A percentile compares a stretch with the other conserved stretches of the same genome.
Conservation (phyloP, 2,113 vertebrate genomes). For the Plectropomus leopardus region DNA sequence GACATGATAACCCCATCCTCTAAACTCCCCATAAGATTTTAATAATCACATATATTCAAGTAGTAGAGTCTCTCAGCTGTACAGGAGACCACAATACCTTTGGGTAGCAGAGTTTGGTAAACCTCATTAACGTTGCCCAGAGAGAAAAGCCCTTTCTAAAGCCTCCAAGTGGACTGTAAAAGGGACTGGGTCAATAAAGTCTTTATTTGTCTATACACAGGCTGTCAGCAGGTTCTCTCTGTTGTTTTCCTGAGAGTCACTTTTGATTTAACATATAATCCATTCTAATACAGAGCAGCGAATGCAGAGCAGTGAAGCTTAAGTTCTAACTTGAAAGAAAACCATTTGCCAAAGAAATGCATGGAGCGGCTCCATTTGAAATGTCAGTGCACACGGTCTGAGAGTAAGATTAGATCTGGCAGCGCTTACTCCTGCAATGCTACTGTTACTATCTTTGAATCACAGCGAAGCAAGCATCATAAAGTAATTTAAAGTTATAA, state of each 20-base stretch:
- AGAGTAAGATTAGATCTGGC: conserved; percentile 13
- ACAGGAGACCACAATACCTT: conserved; percentile 22
- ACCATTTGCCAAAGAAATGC: conserved; percentile 20
- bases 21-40: conserved; percentile 20
- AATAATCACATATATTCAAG: conserved; percentile 27
- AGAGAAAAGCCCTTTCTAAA: conserved; percentile 40
- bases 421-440: not conserved
- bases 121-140: conserved; percentile 49
- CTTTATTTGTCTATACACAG: conserved; percentile 51
- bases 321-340: conserved; percentile 22
- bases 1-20: conserved; percentile 15
- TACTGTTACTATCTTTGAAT: conserved; percentile 2
- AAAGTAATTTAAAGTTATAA: not conserved
- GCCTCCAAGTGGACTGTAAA: conserved; percentile 33
- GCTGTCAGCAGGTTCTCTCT: conserved; percentile 58
- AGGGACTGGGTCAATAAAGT: conserved; percentile 45
- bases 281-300: conserved; percentile 42
- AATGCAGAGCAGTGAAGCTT: conserved; percentile 36
- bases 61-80: conserved; percentile 26
- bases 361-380: conserved; percentile 18
- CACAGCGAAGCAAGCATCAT: not conserved
- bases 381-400: conserved; percentile 6
- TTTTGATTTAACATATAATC: conserved; percentile 68
- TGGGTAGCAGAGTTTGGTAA: conserved; percentile 27
- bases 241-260: conserved; percentile 65